Conservation (phyloP, 2,888 invertebrate species). For the Chorisops tibialis region DNA sequence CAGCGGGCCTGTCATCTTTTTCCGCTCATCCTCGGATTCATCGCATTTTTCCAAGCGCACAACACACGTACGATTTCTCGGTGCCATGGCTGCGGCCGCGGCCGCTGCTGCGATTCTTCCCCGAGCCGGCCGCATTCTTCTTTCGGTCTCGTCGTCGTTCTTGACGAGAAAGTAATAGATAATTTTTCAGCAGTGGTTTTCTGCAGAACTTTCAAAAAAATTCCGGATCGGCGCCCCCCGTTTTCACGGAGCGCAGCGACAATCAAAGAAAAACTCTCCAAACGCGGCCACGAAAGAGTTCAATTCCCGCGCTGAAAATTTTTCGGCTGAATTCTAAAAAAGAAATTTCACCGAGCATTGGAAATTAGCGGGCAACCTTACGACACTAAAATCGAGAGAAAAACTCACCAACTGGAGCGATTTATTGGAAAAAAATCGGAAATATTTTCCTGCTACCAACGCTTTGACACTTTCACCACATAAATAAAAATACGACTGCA, state of each 20-base stretch:
- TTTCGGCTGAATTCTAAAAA: slow-evolving; percentile 1
- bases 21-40: slow-evolving; percentile 26
- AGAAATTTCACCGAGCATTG: background rate
- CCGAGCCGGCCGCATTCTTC: slow-evolving; percentile 25
- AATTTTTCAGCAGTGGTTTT: too few relatives aligned
- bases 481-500: slow-evolving; percentile 26
- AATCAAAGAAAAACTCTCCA: slow-evolving; percentile 25
- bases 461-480: slow-evolving; percentile 34
- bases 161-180: too few relatives aligned
- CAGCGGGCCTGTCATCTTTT: slow-evolving; percentile 34
- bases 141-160: background rate
- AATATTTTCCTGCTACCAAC: slow-evolving; percentile 26
- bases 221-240: background rate
- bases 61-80: slow-evolving; percentile 45
- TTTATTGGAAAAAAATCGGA: too few relatives aligned
- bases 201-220: too few relatives aligned
- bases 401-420: too few relatives aligned
- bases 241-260: background rate
- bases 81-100: slow-evolving; percentile 9
- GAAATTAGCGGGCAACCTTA: background rate
- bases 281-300: background rate
- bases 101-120: slow-evolving; percentile 20
- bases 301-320: slow-evolving; percentile 30
- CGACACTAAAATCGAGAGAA: background rate
- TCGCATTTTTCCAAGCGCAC: slow-evolving; percentile 45